Evolutionary conservation across 2,113 vertebrate species (phyloP).

Genomic region (Odontophorus gujanensis): DNA sequence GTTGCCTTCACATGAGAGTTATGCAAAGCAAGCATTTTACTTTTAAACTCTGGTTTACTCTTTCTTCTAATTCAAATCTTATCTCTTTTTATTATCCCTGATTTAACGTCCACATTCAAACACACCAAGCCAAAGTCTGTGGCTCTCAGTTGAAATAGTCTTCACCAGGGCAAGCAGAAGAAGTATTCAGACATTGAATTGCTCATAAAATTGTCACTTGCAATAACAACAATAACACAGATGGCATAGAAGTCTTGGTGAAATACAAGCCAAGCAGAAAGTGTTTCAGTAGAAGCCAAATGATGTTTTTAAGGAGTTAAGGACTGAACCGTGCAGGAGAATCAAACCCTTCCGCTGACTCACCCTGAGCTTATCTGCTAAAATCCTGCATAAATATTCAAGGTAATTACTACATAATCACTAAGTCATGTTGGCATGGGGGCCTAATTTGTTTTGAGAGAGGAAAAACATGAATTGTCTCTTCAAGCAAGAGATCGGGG

Average conservation of each 20-base stretch:
- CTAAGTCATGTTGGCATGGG: slow-evolving; percentile 33
- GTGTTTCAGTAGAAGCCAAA: background rate
- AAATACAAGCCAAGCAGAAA: background rate
- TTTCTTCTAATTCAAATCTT: background rate
- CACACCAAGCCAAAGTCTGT: background rate
- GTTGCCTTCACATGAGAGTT: background rate
- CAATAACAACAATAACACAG: background rate
- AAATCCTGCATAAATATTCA: slow-evolving; percentile 9
- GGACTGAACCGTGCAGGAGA: background rate
- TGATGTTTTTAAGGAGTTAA: background rate
- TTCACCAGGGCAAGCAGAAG: background rate
- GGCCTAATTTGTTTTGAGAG: slow-evolving; percentile 51
- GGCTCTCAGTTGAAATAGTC: background rate
- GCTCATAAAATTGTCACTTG: background rate
- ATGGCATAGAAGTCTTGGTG: background rate
- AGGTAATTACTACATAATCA: slow-evolving; percentile 36
- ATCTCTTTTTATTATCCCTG: background rate
- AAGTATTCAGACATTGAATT: background rate
- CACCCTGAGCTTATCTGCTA: background rate
- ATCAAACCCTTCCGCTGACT: slow-evolving; percentile 5
- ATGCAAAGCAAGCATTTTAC: background rate
- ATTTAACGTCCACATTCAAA: background rate
- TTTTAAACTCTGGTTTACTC: background rate
- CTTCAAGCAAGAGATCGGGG: slow-evolving; percentile 13
- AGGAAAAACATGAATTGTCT: slow-evolving; percentile 40